A percentile compares a stretch with the other conserved stretches of the same genome.
These are phyloP conservation scores for Daubentonia madagascariensis DNA, from an alignment of 2,113 vertebrate genomes.

Conservation along the genomic window DNA sequence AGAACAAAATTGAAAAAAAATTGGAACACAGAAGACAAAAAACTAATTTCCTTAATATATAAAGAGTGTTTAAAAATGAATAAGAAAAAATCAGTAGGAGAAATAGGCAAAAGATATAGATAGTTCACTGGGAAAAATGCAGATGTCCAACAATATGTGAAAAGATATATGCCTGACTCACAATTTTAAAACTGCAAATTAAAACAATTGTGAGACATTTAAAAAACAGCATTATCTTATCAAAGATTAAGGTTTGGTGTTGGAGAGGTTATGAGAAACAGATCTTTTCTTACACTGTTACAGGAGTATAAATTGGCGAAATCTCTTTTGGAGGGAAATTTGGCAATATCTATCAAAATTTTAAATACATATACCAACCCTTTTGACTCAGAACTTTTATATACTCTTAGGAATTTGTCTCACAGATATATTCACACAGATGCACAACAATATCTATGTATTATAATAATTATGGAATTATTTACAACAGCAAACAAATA, in stretches of 20 bases:
- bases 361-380: neutral
- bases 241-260: neutral
- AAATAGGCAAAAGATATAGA: neutral
- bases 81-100: neutral
- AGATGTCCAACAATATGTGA: neutral
- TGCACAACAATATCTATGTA: neutral
- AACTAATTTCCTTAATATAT: neutral
- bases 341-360: neutral
- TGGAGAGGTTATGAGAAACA: neutral
- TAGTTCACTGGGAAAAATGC: neutral
- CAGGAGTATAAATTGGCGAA: neutral
- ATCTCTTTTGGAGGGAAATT: neutral
- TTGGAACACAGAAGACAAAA: neutral
- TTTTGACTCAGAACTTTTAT: constrained; percentile 2
- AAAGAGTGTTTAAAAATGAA: constrained; percentile 21
- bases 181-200: neutral
- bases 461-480: neutral
- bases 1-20: neutral
- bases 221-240: neutral
- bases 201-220: neutral
- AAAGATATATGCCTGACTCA: neutral
- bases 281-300: neutral
- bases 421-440: neutral
- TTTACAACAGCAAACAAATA: neutral
- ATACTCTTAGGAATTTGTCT: neutral